Base-by-base conservation (phyloP, 2,888 invertebrate genomes). In the Phalera bucephala region DNA sequence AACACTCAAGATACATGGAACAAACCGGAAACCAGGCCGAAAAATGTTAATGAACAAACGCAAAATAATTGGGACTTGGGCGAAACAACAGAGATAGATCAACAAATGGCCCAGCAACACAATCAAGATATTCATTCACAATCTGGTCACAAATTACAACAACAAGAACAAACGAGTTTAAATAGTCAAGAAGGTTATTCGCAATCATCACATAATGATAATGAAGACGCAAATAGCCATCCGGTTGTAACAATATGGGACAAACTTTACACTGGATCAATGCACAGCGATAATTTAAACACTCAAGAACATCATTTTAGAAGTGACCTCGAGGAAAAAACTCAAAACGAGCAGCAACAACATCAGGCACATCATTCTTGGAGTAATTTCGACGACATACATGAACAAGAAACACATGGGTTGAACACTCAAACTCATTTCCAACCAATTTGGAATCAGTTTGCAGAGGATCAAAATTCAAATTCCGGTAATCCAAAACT, bases 1-100 rank as follows among this genome's bases (percentile, higher is more conserved):
- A 46, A 51, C 36, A 43, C 41, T 36, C 63, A 60, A 56, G 50
- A 49, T 31, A 39, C 33, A 14, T 42, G 45, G 48, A 36, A 21
- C 14, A 39, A 41, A 20, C 23, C 44, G 28, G 52, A 45, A 3
- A 44, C 36, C 8, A 20, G 40, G 17, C 22, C 38, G 25, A 31
- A 35, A 21, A 34, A 30, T 14, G 30, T 30, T 20, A 28, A 36
- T 10, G 43, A 45, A 33, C 22, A 47, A 33, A 33, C 23, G 19
- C 54, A 52, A 30, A 33, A 41, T 35, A 34, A 32, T 11, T 33
- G 33, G 43, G 17, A 27, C 21, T 43, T 48, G n/a, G 14, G 10
- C 22, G 22, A 33, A 7, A 25, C 30, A 4, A 27, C 7, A 1
- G 23, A 36, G 6, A 15, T 23, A 12, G 31, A 43, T 8, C 13